Evolutionary conservation across 2,113 vertebrate species (phyloP), one percentile per base, ranked within the genome.

Genomic region (Xiphophorus hellerii): DNA sequence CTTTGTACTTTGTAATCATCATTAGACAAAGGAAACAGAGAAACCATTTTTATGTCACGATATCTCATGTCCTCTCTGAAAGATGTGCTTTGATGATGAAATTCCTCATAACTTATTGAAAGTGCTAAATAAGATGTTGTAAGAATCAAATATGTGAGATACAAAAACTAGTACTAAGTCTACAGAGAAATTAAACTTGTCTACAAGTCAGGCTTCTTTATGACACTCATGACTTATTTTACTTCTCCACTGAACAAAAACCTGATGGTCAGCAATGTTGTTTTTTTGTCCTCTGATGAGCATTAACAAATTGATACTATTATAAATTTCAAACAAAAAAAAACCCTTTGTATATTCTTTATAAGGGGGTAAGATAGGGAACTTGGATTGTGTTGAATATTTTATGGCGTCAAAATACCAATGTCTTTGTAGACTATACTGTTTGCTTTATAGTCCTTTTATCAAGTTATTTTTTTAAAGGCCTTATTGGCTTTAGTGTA

Each of bases 51-150:
- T 17, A 74, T 77, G 80, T 77, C 83, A 71, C 69, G 76, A 44
- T 72, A 31, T 74, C 33, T 62, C 73, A 83, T 74, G 73, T 61
- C 33, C 75, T 70, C 29, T 86, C 67, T 82, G 81, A 84, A 76
- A 74, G 58, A 75, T 77, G 69, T 60, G 73, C 88, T 92, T 92
- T 90, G 87, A 91, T 92, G 91, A 91, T 87, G 88, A 89, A 82
- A 92, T 83, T 79, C 89, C 42, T 69, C 75, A 85, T 89, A 85
- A 84, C 69, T 70, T 83, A 48, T 87, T 83, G 86, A 85, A 91
- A 90, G 74, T 83, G 54, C 48, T 62, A 33, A 73, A 75, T 64
- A 77, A 69, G 63, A 72, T 63, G 29, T 74, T 14, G 22, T 44
- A 44, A 68, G 66, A 73, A 17, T 22, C 20, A 62, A 71, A 58